Base-by-base conservation (phyloP, 2,888 invertebrate genomes). In the Chelonus formosanus region DNA sequence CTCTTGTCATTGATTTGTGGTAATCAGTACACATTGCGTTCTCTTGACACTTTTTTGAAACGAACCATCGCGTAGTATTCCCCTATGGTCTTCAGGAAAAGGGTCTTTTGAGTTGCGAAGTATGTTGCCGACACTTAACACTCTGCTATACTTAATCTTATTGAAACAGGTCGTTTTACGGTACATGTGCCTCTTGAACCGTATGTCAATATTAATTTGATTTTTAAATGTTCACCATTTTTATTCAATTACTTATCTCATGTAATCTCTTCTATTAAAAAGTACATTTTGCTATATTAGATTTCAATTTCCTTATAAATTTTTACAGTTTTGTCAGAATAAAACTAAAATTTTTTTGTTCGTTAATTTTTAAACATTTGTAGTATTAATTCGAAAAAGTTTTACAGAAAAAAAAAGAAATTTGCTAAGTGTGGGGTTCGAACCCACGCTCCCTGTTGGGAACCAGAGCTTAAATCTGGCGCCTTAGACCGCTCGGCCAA, bases 401-500 rank as follows among this genome's bases (percentile, higher is more conserved):
- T 20, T 20, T 20, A 20, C 20, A 20, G 20, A 20, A 20, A 20
- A 20, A 20, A 20, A 20, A 20, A 20, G 20, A 20, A 20, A 1
- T 77, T 76, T 88, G 88, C 88, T 88, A 88, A 87, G 87, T 88
- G 88, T 88, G 88, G 88, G 88, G 88, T 89, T 89, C 88, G 88
- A 89, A 89, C 88, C 88, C 89, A 89, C 88, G 88, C 88, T 88
- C 88, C 87, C 88, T 84, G 80, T 83, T 84, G 88, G 86, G 88
- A 88, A 89, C 88, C 88, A 88, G 88, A 89, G 86, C 89, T 89
- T 89, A 88, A 89, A 87, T 88, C 88, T 89, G 88, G 88, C 88
- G 88, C 89, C 88, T 89, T 89, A 88, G 88, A 88, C 89, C 88
- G 87, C 89, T 89, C 89, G 88, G 89, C 88, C 89, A 89, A 88